phyloP scores from a whole-genome alignment of 2,888 invertebrate genomes.

The Eupithecia dodoneata region DNA sequence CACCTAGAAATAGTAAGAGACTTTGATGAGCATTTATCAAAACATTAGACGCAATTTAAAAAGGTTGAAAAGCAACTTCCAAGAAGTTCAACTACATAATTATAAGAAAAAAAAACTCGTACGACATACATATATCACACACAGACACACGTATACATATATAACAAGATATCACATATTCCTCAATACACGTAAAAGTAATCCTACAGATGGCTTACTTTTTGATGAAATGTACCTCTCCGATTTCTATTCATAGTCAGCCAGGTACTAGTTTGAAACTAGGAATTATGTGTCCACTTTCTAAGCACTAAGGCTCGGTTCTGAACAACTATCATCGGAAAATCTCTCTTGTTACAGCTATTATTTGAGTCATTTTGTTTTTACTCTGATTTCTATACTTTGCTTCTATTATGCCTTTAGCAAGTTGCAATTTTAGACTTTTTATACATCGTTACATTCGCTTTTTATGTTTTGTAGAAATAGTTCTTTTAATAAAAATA shows the following conservation, averaged over 20 bases:
- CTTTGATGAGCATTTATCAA: neutral
- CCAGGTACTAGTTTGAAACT: conserved; percentile 38
- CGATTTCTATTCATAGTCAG: conserved; percentile 39
- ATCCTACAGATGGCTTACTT: neutral
- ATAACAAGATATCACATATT: neutral
- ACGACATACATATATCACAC: neutral
- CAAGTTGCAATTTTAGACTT: neutral
- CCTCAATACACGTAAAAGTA: neutral
- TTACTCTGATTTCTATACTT: conserved; percentile 6
- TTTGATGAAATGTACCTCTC: conserved; percentile 3
- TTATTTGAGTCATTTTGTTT: conserved; percentile 9
- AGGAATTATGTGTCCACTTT: conserved; percentile 43
- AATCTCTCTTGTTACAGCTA: conserved; percentile 26
- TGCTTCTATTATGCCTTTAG: neutral
- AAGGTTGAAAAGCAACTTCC: neutral
- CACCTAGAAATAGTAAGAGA: neutral
- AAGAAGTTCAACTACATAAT: neutral
- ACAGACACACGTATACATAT: neutral
- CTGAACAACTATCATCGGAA: conserved; percentile 37
- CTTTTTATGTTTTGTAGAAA: neutral
- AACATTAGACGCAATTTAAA: neutral
- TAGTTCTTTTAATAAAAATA: neutral
- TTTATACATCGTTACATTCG: neutral
- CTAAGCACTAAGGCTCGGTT: conserved; percentile 39
- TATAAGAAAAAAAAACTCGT: neutral